Conservation (phyloP, 2,113 vertebrate genomes). For the Bubo scandiacus region DNA sequence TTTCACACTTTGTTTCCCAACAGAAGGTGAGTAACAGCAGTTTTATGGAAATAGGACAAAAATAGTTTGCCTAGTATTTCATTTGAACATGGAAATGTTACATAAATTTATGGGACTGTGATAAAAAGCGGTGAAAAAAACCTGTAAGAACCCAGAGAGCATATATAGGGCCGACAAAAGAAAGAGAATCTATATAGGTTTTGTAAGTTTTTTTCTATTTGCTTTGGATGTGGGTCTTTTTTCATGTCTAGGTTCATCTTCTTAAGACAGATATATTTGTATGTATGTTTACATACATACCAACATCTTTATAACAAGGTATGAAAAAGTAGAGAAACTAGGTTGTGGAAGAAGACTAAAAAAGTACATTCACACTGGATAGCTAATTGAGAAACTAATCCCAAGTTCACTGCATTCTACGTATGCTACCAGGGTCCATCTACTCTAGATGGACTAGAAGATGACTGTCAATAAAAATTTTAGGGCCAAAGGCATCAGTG, state of each 20-base stretch:
- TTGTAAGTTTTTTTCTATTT: neutral
- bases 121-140: neutral
- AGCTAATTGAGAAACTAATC: neutral
- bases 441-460: neutral
- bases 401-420: neutral
- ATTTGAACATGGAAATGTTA: neutral
- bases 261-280: neutral
- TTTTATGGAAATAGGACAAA: neutral
- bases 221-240: neutral
- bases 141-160: neutral
- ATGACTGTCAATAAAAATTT: neutral
- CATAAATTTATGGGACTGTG: neutral
- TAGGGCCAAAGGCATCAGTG: neutral
- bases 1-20: neutral
- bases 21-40: neutral
- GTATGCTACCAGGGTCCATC: neutral
- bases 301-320: neutral
- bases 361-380: neutral
- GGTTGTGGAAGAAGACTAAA: neutral
- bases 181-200: neutral
- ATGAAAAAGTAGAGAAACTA: neutral
- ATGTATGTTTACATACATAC: neutral
- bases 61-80: neutral
- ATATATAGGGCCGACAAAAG: neutral
- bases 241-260: neutral